Conservation (phyloP, 2,888 invertebrate species). For the Calameuta idolon region DNA sequence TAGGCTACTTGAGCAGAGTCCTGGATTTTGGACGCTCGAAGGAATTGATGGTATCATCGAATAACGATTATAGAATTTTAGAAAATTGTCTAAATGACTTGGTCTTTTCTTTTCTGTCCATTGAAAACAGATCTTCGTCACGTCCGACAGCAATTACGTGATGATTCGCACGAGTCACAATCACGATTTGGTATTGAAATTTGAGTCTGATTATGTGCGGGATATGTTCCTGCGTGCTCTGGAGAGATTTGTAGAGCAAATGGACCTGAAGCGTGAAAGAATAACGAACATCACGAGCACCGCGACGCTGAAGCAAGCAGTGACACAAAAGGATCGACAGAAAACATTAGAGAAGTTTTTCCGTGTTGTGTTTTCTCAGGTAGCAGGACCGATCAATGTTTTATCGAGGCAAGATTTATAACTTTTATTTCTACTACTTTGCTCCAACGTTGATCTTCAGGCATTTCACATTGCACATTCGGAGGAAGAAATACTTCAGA, state of each 20-base stretch:
- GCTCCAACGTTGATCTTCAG: conserved; percentile 35
- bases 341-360: conserved; percentile 70
- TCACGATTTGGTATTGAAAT: conserved; percentile 71
- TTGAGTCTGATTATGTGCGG: conserved; percentile 65
- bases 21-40: conserved; percentile 61
- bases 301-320: conserved; percentile 58
- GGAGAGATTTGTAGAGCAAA: conserved; percentile 58
- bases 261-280: conserved; percentile 45
- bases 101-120: conserved; percentile 9
- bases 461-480: conserved; percentile 67
- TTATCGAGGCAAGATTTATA: neutral
- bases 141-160: conserved; percentile 61
- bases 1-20: conserved; percentile 64
- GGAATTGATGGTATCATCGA: conserved; percentile 27
- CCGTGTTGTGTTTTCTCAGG: conserved; percentile 70
- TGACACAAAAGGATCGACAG: conserved; percentile 68
- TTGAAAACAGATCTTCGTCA: conserved; percentile 52
- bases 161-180: conserved; percentile 67
- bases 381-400: conserved; percentile 31
- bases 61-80: neutral
- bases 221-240: conserved; percentile 62
- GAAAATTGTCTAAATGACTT: neutral
- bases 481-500: conserved; percentile 61
- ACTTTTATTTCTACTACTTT: neutral
- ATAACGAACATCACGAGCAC: conserved; percentile 48